Evolutionary conservation across 2,888 invertebrate genomes (phyloP), one percentile per base, ranked within the genome.

Genomic region (Agriopis marginaria): DNA sequence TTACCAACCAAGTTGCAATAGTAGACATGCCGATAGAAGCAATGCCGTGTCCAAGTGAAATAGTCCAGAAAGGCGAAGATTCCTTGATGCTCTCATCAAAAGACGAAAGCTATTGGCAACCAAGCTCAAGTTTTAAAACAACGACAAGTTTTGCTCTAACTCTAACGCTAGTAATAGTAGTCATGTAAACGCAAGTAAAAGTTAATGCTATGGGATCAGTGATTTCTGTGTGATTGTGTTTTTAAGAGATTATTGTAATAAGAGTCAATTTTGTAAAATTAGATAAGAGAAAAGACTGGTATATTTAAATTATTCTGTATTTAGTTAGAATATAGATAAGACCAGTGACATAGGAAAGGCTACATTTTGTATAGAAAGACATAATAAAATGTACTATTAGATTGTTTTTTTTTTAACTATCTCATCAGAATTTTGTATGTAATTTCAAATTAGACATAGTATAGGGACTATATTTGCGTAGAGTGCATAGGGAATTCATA

Each of bases 1-100:
- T 81, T 1, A 71, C 77, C 0, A 86, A 89, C 74, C 89, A 93
- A 82, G 72, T 92, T 1, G 64, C 77, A 32, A 76, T 93, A 49
- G 83, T 91, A 0, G 88, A 89, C 70, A 82, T 93, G 72, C 82
- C 91, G 7, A 12, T 86, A 12, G 90, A 92, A 67, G 76, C 83
- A 7, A 75, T 94, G 55, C 88, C 87, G 12, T 94, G 93, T 70
- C 86, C 87, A 4, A 85, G 83, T 51, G 85, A 89, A 68, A 59
- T 87, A 11, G 75, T 82, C 0, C 88, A 86, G 66, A 92, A 90
- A 56, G 87, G 89, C 3, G 91, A 93, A 82, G 93, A 92, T 67
- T 92, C 93, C 0, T 73, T 92, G 23, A 93, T 94, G 93, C 82
- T 93, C 0, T 93, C 92, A 3, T 91, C 93, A 3, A 91, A 92